A percentile compares a stretch with the other conserved stretches of the same genome.
These are phyloP conservation scores for Chorisops tibialis DNA, from an alignment of 2,888 invertebrate genomes.

Conservation along the genomic window DNA sequence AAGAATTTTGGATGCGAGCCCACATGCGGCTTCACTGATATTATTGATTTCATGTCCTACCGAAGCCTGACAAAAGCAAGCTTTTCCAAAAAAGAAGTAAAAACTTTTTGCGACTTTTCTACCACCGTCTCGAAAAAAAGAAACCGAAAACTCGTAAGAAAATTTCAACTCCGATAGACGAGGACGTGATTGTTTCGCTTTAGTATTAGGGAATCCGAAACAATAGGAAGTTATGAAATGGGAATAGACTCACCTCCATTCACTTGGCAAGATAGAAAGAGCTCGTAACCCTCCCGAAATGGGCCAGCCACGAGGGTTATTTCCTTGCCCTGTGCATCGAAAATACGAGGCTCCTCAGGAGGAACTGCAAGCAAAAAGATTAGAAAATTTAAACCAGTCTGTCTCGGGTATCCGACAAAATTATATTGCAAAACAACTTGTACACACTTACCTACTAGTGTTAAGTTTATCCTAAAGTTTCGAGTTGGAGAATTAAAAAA, in stretches of 20 bases:
- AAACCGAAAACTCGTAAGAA: no score
- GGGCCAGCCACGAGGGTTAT: slow-evolving; percentile 76
- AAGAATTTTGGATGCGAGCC: no score
- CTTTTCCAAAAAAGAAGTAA: no score
- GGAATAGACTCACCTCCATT: slow-evolving; percentile 67
- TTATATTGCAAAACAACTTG: no score
- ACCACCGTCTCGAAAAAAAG: no score
- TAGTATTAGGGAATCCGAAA: background rate
- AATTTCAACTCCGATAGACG: background rate
- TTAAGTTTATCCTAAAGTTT: slow-evolving; percentile 81
- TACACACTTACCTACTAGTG: slow-evolving; percentile 82
- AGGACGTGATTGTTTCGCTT: slow-evolving; percentile 7
- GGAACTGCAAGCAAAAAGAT: slow-evolving; percentile 58
- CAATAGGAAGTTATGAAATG: background rate
- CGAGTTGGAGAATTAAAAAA: slow-evolving; percentile 84
- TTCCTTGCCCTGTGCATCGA: slow-evolving; percentile 78
- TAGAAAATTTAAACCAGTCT: background rate
- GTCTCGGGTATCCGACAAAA: no score
- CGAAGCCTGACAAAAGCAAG: no score
- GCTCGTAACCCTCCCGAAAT: slow-evolving; percentile 80
- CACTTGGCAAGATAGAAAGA: slow-evolving; percentile 81
- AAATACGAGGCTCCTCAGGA: slow-evolving; percentile 75
- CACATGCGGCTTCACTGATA: no score
- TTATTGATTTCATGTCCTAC: no score
- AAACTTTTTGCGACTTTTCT: no score